Evolutionary conservation across 2,113 vertebrate species (phyloP).

Genomic region (Passer montanus): DNA sequence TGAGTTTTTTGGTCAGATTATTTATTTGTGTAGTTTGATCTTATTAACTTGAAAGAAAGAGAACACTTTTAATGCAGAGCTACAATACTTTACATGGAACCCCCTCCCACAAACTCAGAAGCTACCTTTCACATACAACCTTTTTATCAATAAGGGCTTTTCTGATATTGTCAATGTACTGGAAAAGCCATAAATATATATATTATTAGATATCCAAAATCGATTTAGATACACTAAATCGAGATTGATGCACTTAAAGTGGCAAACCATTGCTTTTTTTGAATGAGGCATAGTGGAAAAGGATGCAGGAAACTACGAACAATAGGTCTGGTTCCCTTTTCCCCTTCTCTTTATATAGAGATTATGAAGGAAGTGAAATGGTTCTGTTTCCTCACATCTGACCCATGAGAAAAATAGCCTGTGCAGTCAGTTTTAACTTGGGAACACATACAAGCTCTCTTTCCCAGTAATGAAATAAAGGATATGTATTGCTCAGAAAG

Average conservation of each 20-base stretch:
- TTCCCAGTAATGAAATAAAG: conserved; percentile 30
- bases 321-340: conserved; percentile 58
- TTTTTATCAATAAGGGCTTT: background rate
- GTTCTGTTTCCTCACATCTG: conserved; percentile 59
- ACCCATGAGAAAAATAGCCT: conserved; percentile 51
- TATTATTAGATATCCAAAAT: background rate
- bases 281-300: conserved; percentile 7
- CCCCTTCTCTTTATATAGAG: conserved; percentile 46
- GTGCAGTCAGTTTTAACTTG: conserved; percentile 34
- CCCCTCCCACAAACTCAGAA: background rate
- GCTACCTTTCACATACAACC: background rate
- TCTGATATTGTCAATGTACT: background rate
- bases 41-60: background rate
- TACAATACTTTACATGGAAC: background rate
- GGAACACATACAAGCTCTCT: background rate
- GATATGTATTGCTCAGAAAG: conserved; percentile 19
- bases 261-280: background rate
- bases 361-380: conserved; percentile 54
- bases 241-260: background rate
- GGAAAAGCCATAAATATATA: background rate
- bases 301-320: conserved; percentile 54
- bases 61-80: background rate
- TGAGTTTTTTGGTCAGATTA: background rate
- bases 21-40: background rate
- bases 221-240: background rate